A percentile compares a stretch with the other conserved stretches of the same genome.
Conservation (phyloP, 2,113 vertebrate species). For the Coptodon rendalli region DNA sequence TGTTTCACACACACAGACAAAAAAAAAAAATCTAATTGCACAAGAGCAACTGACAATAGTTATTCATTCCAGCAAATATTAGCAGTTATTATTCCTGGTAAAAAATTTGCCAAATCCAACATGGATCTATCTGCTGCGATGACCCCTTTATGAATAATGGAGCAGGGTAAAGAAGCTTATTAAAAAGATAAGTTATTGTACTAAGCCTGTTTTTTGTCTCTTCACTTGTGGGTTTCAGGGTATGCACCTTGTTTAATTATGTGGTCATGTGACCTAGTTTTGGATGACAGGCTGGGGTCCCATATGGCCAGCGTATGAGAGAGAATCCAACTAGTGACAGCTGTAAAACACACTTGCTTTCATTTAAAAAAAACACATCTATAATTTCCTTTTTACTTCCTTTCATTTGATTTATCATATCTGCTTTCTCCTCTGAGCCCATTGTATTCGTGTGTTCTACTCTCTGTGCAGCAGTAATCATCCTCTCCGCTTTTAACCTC, state of each 20-base stretch:
- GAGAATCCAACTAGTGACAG: conserved; percentile 42
- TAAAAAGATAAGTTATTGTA: background rate
- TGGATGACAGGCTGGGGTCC: conserved; percentile 38
- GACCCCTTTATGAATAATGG: background rate
- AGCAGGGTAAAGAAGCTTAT: background rate
- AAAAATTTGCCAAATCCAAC: background rate
- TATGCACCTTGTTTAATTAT: conserved; percentile 38
- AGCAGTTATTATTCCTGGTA: background rate
- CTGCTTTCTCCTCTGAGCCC: background rate
- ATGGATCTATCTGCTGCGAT: rapidly evolving
- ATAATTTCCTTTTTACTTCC: background rate
- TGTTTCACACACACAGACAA: background rate
- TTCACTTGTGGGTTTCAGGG: background rate
- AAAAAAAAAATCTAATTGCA: background rate
- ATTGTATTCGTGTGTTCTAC: background rate
- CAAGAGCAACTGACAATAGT: background rate
- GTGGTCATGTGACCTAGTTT: conserved; percentile 58
- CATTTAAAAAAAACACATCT: background rate
- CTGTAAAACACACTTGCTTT: conserved; percentile 36
- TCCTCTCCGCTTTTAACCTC: conserved; percentile 11
- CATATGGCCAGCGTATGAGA: conserved; percentile 50
- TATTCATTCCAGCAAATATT: background rate
- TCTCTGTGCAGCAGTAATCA: conserved; percentile 17
- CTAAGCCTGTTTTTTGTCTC: background rate
- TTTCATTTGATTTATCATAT: background rate